A percentile compares a stretch with the other conserved stretches of the same genome.
phyloP scores from a whole-genome alignment of 1,140 invertebrate species.

The Drosophila kurseongensis region DNA sequence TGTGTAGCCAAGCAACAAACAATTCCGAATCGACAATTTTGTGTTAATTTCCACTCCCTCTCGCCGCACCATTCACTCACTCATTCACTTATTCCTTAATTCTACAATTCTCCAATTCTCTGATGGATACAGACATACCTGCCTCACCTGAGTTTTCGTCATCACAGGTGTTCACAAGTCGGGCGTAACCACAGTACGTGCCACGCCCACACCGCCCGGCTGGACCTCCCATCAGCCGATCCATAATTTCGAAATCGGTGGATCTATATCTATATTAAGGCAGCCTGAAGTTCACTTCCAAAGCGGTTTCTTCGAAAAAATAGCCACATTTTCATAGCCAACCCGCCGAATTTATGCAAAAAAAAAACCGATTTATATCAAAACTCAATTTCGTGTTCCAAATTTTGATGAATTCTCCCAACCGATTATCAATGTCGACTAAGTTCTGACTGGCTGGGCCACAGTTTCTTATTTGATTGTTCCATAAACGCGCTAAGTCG shows the following conservation, averaged over 20 bases:
- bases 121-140: constrained; percentile 46
- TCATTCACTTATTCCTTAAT: not conserved
- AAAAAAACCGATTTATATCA: constrained; percentile 1
- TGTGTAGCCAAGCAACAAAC: constrained; percentile 17
- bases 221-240: constrained; percentile 18
- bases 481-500: constrained; percentile 7
- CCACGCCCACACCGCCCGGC: constrained; percentile 17
- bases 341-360: not conserved
- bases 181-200: constrained; percentile 42
- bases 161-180: constrained; percentile 46
- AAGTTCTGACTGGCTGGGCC: constrained; percentile 21
- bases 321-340: constrained; percentile 1
- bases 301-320: not conserved
- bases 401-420: constrained; percentile 11
- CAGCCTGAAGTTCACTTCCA: not conserved
- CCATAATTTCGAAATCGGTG: constrained; percentile 26
- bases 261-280: not conserved
- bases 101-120: not conserved
- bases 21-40: not conserved
- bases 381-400: not conserved
- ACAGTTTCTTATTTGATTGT: constrained; percentile 29
- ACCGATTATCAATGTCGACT: constrained; percentile 38
- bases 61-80: not conserved
- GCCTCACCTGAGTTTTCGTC: constrained; percentile 22
- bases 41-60: constrained; percentile 6